These are phyloP conservation scores for Hassar affinis DNA, from an alignment of 2,113 vertebrate genomes.

Conservation along the genomic window DNA sequence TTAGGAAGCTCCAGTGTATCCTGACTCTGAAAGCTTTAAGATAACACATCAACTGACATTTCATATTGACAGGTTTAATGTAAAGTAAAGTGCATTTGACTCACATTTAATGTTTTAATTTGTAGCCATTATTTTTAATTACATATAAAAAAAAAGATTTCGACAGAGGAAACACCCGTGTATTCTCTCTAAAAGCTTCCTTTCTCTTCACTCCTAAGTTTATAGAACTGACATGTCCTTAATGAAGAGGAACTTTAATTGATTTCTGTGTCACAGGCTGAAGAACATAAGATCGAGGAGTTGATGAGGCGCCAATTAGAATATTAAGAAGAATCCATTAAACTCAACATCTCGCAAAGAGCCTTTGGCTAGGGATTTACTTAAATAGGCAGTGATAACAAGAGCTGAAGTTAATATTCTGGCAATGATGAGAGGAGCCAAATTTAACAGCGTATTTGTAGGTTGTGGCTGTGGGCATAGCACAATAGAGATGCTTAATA, in stretches of 20 bases:
- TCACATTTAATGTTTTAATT: not conserved
- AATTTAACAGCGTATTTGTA: not conserved
- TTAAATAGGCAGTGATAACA: constrained; percentile 8
- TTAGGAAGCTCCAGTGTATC: not conserved
- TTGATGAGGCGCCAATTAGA: not conserved
- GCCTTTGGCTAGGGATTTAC: constrained; percentile 4
- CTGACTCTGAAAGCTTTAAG: not conserved
- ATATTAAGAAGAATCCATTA: not conserved
- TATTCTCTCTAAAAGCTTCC: not conserved
- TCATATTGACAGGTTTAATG: not conserved
- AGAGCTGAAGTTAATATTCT: not conserved
- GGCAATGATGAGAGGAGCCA: not conserved
- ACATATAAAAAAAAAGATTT: not conserved
- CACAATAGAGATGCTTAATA: not conserved
- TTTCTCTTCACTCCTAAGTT: not conserved
- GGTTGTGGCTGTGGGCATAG: not conserved
- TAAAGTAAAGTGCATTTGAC: not conserved
- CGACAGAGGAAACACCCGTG: not conserved
- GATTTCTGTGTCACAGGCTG: not conserved
- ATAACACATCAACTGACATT: not conserved
- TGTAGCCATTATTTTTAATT: not conserved
- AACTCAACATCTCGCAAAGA: not conserved
- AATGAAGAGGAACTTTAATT: constrained; percentile 6
- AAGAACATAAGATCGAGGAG: not conserved
- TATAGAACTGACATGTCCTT: not conserved